phyloP scores from a whole-genome alignment of 2,888 invertebrate species.

The Macrophya alboannulata region DNA sequence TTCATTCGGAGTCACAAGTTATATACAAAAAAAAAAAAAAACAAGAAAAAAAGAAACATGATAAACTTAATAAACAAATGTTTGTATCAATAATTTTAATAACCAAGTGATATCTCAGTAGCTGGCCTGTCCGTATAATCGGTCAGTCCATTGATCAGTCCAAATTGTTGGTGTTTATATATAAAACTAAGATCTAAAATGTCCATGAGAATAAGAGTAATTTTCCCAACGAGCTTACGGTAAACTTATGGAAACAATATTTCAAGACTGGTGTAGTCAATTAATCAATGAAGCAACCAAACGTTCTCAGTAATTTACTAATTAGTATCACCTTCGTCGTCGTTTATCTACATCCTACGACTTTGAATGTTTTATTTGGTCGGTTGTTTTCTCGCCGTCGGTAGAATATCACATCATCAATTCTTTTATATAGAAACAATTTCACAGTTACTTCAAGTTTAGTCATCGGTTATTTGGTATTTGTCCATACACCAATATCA shows the following conservation, averaged over 20 bases:
- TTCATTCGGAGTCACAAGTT: constrained; percentile 41
- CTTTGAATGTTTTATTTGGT: background rate
- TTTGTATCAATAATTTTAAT: constrained; percentile 53
- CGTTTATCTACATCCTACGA: background rate
- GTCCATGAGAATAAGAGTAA: constrained; percentile 53
- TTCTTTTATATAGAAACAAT: background rate
- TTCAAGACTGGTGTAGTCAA: constrained; percentile 56
- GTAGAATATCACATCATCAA: background rate
- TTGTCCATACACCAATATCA: background rate
- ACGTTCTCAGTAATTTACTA: constrained; percentile 25
- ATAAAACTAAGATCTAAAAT: constrained; percentile 53
- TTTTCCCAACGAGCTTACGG: constrained; percentile 53
- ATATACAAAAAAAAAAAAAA: constrained; percentile 16
- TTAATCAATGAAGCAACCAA: constrained; percentile 50
- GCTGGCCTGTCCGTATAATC: constrained; percentile 56
- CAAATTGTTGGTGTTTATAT: constrained; percentile 53
- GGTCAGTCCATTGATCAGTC: constrained; percentile 54
- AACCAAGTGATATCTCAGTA: constrained; percentile 55
- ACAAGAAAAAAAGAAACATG: constrained; percentile 25
- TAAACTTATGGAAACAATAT: constrained; percentile 54
- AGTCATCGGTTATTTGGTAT: background rate
- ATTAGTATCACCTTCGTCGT: background rate
- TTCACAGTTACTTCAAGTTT: background rate
- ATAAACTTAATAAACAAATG: constrained; percentile 49
- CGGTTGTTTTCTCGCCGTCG: background rate